Evolutionary conservation across 64 coral and sea anemone species (phyloP), one percentile per base, ranked within the genome.

Genomic region (Acropora tenuis): DNA sequence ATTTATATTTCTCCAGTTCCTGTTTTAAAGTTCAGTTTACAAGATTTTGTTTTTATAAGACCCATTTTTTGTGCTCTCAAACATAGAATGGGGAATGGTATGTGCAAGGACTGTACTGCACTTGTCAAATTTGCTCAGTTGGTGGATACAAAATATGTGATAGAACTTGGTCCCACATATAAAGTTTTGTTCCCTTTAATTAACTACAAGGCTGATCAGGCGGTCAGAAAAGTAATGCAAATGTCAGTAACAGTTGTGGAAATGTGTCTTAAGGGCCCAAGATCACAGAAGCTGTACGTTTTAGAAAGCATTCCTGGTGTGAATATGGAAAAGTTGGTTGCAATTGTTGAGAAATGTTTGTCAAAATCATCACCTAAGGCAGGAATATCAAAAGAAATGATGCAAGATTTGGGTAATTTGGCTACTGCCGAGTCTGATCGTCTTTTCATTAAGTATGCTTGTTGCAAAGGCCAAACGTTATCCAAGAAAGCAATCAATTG

Each of bases 361-460:
- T 45, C 55, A 66, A 83, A 75, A 75, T 75, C 55, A 83, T 45
- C 40, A 83, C 55, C 55, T 83, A 83, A 89, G 78, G 48, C 78
- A 65, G 87, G 87, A 44, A 65, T 89, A 76, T 63, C 87, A 74
- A 89, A 55, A 89, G 63, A 77, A 80, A 78, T 68, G 77, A 63
- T 90, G 58, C 69, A 78, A 69, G 57, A 92, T 63, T 73, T 78
- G 74, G 65, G 90, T 73, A 50, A 77, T 74, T 92, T 92, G 90
- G 90, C 90, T 75, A 92, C 79, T 84, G 61, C 55, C 50, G 90
- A 92, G 83, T 91, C 89, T 82, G 89, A 91, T 82, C 77, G 66
- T 74, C 80, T 92, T 72, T 81, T 83, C n/a, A 85, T 85, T 60
- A 86, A 92, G 80, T 85, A 92, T 68, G 90, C 66, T 84, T 86